A percentile compares a stretch with the other conserved stretches of the same genome.
phyloP scores from a whole-genome alignment of 2,888 invertebrate genomes.

The Pseudococcus longispinus region DNA sequence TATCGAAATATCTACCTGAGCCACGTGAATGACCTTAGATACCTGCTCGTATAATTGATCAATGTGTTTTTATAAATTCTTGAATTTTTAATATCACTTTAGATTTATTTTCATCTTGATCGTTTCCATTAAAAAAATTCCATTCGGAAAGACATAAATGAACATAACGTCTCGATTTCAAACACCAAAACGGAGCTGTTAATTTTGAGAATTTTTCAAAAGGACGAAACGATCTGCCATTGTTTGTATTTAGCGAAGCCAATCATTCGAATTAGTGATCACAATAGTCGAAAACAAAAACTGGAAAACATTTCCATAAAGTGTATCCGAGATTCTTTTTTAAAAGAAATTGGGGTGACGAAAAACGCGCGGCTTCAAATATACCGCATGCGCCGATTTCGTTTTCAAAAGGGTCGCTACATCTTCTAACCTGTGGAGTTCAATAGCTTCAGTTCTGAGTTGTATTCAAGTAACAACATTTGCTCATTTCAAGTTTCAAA shows the following conservation, averaged over 20 bases:
- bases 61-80: too few species aligned
- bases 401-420: constrained; percentile 29
- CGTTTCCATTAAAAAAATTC: not conserved
- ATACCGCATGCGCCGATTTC: constrained; percentile 52
- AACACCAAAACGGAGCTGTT: not conserved
- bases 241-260: not conserved
- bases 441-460: constrained; percentile 45
- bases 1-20: too few species aligned
- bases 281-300: constrained; percentile 33
- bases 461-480: not conserved
- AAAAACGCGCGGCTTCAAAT: constrained; percentile 19
- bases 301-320: constrained; percentile 10
- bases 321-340: constrained; percentile 16
- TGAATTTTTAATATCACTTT: not conserved
- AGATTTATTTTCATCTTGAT: not conserved
- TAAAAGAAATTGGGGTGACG: constrained; percentile 27
- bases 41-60: too few species aligned
- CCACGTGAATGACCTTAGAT: too few species aligned
- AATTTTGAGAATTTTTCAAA: not conserved
- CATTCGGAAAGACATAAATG: not conserved
- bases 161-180: not conserved
- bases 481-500: not conserved
- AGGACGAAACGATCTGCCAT: not conserved
- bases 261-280: constrained; percentile 39
- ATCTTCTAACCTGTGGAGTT: constrained; percentile 56